Base-by-base conservation (phyloP, 2,797 vertebrate species). In the Pantherophis alleghaniensis region DNA sequence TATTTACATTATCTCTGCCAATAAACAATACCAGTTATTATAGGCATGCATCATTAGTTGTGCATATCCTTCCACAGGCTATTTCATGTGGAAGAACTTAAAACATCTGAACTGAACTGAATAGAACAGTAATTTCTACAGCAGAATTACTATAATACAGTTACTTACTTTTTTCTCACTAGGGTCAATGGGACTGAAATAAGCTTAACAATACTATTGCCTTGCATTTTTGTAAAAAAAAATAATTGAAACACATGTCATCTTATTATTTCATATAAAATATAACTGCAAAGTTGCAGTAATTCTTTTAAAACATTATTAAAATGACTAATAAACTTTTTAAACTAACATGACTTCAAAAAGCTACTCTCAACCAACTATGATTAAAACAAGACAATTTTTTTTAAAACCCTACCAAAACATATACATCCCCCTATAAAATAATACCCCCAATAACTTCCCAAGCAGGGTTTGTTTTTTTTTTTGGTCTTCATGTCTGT, bases 271-370 rank as follows among this genome's bases (percentile, higher is more conserved):
- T 91, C 94, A 91, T 59, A 88, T 0, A 90, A 92, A 9, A 74
- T 1, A 89, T 2, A 90, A 74, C 74, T 92, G 94, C 90, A 53
- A 89, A 83, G 79, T 5, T 91, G 12, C 55, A 10, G 94, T 7
- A 56, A 47, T 91, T 95, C 60, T 74, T 93, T 87, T 6, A 42
- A 88, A 88, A 92, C 12, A 14, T 90, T 60, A 88, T 91, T 93
- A 93, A 93, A 87, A 12, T 22, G 28, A 59, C 89, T 60, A 89
- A 55, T 13, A 55, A 88, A 87, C 0, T 87, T 32, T 83, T 91
- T 87, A 79, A 87, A 91, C 91, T n/a, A 91, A 88, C 86, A 55
- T 79, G 91, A 91, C 86, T 24, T 89, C 86, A 92, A 92, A 83
- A 37, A 63, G 24, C 32, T 63, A 91, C 20, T 56, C 10, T 28